These are phyloP conservation scores for Nemurella pictetii DNA, from an alignment of 2,888 invertebrate genomes.

Conservation along the genomic window DNA sequence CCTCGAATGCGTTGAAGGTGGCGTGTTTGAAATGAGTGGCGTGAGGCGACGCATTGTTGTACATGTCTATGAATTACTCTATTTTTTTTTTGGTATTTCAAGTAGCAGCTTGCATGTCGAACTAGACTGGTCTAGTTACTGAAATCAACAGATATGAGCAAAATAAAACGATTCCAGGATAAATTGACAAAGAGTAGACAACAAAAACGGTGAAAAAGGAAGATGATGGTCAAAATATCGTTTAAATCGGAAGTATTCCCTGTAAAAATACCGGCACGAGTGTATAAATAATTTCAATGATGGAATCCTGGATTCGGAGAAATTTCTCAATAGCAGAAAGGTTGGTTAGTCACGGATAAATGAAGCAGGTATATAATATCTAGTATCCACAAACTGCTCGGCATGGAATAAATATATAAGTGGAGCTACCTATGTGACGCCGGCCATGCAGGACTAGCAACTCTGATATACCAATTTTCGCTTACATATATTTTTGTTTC, in stretches of 20 bases:
- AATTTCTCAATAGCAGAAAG: not conserved
- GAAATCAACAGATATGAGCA: conserved; percentile 8
- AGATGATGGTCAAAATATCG: not conserved
- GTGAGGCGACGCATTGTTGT: conserved; percentile 28
- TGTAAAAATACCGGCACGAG: conserved; percentile 23
- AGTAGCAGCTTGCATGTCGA: conserved; percentile 36
- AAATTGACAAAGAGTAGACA: not conserved
- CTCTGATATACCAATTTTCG: no score
- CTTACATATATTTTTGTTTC: no score
- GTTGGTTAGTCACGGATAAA: not conserved
- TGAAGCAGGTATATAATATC: no score
- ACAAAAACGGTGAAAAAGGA: not conserved
- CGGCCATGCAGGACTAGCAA: no score
- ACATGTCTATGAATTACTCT: conserved; percentile 16
- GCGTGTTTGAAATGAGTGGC: conserved; percentile 1
- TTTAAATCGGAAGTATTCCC: conserved; percentile 16
- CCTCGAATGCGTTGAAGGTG: not conserved
- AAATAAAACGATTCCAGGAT: not conserved
- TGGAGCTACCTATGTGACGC: no score
- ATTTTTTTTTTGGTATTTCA: conserved; percentile 16
- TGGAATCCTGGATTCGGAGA: not conserved
- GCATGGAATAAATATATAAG: not conserved
- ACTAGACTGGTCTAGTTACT: conserved; percentile 26
- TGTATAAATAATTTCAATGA: conserved; percentile 14
- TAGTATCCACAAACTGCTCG: not conserved